phyloP scores from a whole-genome alignment of 1,140 invertebrate genomes.

The Leptonema lineaticorne region DNA sequence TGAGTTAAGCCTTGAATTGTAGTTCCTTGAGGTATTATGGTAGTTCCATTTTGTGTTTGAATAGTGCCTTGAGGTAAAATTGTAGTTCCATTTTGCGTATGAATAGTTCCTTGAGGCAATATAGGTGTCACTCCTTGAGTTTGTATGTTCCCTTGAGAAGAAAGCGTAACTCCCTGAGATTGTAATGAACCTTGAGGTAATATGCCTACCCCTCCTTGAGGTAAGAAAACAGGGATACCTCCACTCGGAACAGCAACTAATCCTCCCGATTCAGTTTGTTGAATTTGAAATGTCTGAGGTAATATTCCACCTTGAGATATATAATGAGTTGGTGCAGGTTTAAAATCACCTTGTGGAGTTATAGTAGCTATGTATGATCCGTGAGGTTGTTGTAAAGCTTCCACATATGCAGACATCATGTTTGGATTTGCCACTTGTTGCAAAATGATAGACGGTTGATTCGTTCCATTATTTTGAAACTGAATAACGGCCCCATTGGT shows the following conservation, averaged over 20 bases:
- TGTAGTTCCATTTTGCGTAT: constrained; percentile 52
- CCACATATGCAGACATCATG: constrained; percentile 67
- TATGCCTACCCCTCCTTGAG: constrained; percentile 55
- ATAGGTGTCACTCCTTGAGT: constrained; percentile 56
- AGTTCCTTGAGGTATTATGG: constrained; percentile 54
- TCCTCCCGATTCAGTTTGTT: constrained; percentile 62
- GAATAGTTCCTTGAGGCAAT: constrained; percentile 49
- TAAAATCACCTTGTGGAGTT: constrained; percentile 59
- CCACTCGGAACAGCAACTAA: constrained; percentile 61
- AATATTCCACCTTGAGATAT: constrained; percentile 61
- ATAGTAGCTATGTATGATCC: constrained; percentile 71
- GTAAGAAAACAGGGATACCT: constrained; percentile 60
- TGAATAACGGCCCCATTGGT: constrained; percentile 54
- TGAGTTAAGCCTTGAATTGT: constrained; percentile 52
- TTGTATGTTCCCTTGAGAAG: constrained; percentile 55
- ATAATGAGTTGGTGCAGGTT: constrained; percentile 58
- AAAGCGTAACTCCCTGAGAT: constrained; percentile 50
- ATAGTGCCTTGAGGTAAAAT: constrained; percentile 53
- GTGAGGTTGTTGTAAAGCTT: constrained; percentile 65
- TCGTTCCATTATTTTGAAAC: constrained; percentile 53
- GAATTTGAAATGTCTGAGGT: constrained; percentile 64
- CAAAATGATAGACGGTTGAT: constrained; percentile 64
- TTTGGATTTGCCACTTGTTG: constrained; percentile 66
- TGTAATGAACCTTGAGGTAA: constrained; percentile 51
- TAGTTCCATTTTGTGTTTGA: constrained; percentile 54